Conservation (phyloP, 2,113 vertebrate species). For the Zosterops borbonicus region DNA sequence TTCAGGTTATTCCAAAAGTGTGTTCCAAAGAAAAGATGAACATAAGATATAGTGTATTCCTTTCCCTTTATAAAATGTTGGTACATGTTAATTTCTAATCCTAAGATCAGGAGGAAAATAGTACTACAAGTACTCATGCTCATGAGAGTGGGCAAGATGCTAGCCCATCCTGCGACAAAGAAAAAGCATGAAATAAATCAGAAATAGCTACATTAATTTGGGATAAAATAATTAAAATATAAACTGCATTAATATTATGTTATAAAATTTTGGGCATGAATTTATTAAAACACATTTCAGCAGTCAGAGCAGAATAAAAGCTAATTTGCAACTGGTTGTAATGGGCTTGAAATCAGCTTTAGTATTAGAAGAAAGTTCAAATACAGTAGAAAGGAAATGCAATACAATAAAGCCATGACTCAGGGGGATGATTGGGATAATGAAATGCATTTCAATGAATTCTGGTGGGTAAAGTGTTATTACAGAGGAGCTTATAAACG, state of each 20-base stretch:
- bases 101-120: not conserved
- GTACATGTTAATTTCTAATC: not conserved
- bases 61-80: not conserved
- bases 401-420: conserved; percentile 66
- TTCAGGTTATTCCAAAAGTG: not conserved
- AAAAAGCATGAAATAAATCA: conserved; percentile 51
- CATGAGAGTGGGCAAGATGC: not conserved
- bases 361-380: conserved; percentile 61
- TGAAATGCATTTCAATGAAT: conserved; percentile 68
- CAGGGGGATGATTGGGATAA: conserved; percentile 57
- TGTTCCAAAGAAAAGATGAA: not conserved
- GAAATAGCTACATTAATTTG: conserved; percentile 51
- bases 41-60: not conserved
- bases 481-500: conserved; percentile 42
- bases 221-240: conserved; percentile 56
- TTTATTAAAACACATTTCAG: conserved; percentile 67
- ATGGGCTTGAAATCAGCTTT: conserved; percentile 56
- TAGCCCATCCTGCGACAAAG: not conserved
- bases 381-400: conserved; percentile 58
- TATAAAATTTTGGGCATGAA: conserved; percentile 58
- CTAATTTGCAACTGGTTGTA: conserved; percentile 63
- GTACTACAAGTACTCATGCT: not conserved
- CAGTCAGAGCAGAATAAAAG: conserved; percentile 51
- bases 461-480: conserved; percentile 55
- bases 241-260: conserved; percentile 47